Conservation (phyloP, 2,888 invertebrate genomes). For the Branchellion lobata region DNA sequence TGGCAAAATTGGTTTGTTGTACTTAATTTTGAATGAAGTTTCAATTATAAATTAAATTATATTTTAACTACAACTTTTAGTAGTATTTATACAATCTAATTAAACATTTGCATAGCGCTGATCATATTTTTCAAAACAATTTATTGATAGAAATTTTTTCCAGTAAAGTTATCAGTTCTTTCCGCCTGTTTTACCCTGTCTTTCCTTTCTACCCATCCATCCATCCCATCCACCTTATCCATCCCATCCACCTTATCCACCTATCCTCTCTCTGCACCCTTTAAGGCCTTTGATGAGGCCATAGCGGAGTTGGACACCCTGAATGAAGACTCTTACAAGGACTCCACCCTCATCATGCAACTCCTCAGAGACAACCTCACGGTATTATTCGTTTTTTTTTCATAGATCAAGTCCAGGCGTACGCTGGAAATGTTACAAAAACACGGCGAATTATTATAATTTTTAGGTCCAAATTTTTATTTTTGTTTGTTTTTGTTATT, state of each 20-base stretch:
- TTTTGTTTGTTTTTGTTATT: no score
- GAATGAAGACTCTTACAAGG: conserved; percentile 99
- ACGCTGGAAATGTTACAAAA: no score
- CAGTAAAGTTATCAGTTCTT: no score
- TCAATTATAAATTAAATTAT: not conserved
- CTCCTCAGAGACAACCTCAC: conserved; percentile 64
- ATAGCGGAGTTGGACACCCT: conserved; percentile 99
- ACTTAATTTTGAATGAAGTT: not conserved
- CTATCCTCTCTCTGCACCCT: no score
- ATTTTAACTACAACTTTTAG: not conserved
- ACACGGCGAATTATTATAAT: not conserved
- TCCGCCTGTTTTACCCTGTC: no score
- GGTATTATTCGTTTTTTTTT: no score
- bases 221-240: no score
- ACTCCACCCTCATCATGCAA: conserved; percentile 90
- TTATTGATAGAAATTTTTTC: not conserved
- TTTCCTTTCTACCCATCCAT: no score
- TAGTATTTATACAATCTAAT: no score
- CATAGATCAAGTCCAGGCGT: no score
- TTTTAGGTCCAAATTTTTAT: not conserved
- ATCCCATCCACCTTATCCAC: no score
- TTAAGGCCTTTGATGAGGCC: conserved; percentile 97
- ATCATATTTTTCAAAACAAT: not conserved
- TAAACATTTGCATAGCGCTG: not conserved
- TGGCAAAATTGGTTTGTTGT: conserved; percentile 91